phyloP scores from a whole-genome alignment of 1,140 invertebrate species.

The Caerostris extrusa region DNA sequence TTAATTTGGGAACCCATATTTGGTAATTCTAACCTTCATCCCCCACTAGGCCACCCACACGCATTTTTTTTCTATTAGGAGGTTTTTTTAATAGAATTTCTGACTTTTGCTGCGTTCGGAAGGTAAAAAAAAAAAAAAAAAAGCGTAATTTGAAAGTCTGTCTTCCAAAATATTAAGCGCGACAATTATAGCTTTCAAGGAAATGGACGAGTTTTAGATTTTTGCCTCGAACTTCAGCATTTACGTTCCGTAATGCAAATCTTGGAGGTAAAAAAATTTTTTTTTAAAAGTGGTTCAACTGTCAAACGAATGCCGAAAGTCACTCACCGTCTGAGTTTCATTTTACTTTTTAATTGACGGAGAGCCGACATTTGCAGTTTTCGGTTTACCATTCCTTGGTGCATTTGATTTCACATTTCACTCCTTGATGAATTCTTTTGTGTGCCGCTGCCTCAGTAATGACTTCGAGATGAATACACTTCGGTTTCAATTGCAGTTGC shows the following conservation, averaged over 20 bases:
- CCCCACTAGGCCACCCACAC: too few relatives aligned
- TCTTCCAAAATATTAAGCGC: too few relatives aligned
- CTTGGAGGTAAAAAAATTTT: not conserved
- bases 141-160: too few relatives aligned
- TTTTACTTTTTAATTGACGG: not conserved
- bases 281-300: not conserved
- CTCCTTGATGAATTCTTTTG: not conserved
- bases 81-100: too few relatives aligned
- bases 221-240: too few relatives aligned
- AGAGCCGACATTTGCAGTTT: not conserved
- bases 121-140: too few relatives aligned
- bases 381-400: not conserved
- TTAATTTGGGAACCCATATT: too few relatives aligned
- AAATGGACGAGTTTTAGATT: too few relatives aligned
- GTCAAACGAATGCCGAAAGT: not conserved
- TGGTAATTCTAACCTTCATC: too few relatives aligned
- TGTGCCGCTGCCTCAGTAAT: not conserved
- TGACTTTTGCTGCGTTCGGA: too few relatives aligned
- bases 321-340: not conserved
- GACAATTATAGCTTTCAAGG: too few relatives aligned
- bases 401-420: not conserved
- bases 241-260: not conserved
- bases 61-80: too few relatives aligned
- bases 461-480: not conserved
- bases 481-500: not conserved